A percentile compares a stretch with the other conserved stretches of the same genome.
Evolutionary conservation across 23 tunicate genomes (phyloP).

Genomic region (Pegea sp.): DNA sequence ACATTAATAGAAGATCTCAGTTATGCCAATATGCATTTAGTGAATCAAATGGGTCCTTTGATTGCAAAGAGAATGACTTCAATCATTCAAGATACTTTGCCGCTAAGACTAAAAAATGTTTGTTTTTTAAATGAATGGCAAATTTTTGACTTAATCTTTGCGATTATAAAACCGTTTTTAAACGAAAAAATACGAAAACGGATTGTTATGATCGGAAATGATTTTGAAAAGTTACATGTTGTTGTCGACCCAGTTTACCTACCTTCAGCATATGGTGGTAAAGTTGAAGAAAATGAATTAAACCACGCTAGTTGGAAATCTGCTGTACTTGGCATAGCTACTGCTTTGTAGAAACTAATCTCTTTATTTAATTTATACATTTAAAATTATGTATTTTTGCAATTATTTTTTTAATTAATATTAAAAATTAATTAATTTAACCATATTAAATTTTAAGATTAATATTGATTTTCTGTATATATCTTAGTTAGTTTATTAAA

Average conservation of each 20-base stretch:
- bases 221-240: conserved; percentile 35
- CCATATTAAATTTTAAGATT: no score
- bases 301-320: not conserved
- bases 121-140: conserved; percentile 44
- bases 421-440: no score
- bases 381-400: no score
- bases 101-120: conserved; percentile 39
- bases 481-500: no score
- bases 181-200: conserved; percentile 47
- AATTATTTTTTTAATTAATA: no score
- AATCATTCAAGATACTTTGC: conserved; percentile 51
- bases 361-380: no score
- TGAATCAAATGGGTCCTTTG: conserved; percentile 49
- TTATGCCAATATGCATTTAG: conserved; percentile 13
- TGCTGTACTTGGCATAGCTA: not conserved
- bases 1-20: conserved; percentile 49
- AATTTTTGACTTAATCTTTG: conserved; percentile 36
- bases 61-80: conserved; percentile 31
- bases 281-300: not conserved
- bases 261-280: not conserved
- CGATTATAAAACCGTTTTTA: conserved; percentile 57
- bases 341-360: not conserved
- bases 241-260: conserved; percentile 14
- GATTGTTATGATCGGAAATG: conserved; percentile 25
- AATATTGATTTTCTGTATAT: no score